Conservation (phyloP, 2,888 invertebrate genomes). For the Aromia moschata region DNA sequence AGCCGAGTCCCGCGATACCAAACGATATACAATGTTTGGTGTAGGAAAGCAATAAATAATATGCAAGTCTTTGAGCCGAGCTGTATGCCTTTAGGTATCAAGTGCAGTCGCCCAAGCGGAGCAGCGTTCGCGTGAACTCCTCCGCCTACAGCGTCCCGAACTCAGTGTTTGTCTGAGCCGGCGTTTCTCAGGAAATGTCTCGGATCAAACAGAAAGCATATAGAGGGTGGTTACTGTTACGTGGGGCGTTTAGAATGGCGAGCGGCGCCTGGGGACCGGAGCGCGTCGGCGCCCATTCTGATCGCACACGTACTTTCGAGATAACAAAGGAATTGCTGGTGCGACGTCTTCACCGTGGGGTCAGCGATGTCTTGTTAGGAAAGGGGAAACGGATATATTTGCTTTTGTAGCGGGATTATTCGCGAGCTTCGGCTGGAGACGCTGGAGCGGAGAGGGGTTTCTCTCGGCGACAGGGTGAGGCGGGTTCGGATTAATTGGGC, state of each 20-base stretch:
- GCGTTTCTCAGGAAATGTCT: conserved; percentile 46
- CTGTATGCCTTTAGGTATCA: conserved; percentile 62
- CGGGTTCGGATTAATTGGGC: conserved; percentile 1
- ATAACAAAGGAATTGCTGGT: conserved; percentile 63
- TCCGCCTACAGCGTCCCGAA: neutral
- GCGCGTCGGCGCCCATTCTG: conserved; percentile 54
- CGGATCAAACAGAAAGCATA: conserved; percentile 65
- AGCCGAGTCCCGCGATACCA: conserved; percentile 42
- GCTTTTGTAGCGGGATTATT: conserved; percentile 38
- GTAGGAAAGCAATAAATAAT: conserved; percentile 64
- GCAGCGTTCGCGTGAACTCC: conserved; percentile 11
- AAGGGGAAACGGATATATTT: conserved; percentile 41
- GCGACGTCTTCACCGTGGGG: conserved; percentile 54
- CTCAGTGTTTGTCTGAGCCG: conserved; percentile 33
- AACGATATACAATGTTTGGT: conserved; percentile 60
- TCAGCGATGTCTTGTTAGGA: conserved; percentile 49
- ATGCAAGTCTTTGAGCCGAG: conserved; percentile 63
- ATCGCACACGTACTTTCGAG: conserved; percentile 53
- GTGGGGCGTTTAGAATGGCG: conserved; percentile 39
- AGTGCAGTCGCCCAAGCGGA: conserved; percentile 50
- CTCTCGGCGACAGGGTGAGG: neutral
- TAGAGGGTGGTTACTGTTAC: conserved; percentile 60
- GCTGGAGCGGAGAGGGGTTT: conserved; percentile 9
- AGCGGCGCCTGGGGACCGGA: conserved; percentile 52
- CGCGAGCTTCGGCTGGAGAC: conserved; percentile 16